Evolutionary conservation across 2,113 vertebrate genomes (phyloP).

Genomic region (Pygoscelis antarcticus): DNA sequence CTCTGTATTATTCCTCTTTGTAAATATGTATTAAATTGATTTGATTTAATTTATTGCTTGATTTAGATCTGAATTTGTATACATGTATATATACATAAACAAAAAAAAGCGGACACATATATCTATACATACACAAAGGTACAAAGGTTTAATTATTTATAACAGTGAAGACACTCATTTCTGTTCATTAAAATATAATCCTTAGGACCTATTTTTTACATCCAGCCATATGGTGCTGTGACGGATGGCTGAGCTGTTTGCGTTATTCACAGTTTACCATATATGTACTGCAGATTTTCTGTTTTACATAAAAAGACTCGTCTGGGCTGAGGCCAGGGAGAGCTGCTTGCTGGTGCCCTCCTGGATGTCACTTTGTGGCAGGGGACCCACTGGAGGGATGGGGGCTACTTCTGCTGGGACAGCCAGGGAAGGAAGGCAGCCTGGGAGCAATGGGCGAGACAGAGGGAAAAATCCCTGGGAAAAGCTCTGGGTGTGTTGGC

Average conservation of each 20-base stretch:
- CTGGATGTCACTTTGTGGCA: not conserved
- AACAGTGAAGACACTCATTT: not conserved
- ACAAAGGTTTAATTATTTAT: not conserved
- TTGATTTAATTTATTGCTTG: not conserved
- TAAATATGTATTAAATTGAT: not conserved
- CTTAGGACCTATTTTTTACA: constrained; percentile 15
- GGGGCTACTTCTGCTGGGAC: not conserved
- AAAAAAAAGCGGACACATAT: not conserved
- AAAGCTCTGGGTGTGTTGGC: not conserved
- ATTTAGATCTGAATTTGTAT: not conserved
- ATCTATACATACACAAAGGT: not conserved
- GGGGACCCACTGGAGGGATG: accelerated
- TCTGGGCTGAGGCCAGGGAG: not conserved
- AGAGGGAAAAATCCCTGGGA: not conserved
- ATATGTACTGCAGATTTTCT: not conserved
- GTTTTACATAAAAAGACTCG: not conserved
- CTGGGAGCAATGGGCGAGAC: accelerated
- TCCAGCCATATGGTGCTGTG: constrained; percentile 10
- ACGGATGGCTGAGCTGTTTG: constrained; percentile 12
- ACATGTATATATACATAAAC: accelerated
- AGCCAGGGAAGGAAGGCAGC: not conserved
- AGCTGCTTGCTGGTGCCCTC: not conserved
- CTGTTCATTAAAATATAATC: not conserved
- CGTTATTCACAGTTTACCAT: not conserved
- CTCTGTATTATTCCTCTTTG: not conserved